phyloP scores from a whole-genome alignment of 2,797 vertebrate species.

The Sebastes cheni region DNA sequence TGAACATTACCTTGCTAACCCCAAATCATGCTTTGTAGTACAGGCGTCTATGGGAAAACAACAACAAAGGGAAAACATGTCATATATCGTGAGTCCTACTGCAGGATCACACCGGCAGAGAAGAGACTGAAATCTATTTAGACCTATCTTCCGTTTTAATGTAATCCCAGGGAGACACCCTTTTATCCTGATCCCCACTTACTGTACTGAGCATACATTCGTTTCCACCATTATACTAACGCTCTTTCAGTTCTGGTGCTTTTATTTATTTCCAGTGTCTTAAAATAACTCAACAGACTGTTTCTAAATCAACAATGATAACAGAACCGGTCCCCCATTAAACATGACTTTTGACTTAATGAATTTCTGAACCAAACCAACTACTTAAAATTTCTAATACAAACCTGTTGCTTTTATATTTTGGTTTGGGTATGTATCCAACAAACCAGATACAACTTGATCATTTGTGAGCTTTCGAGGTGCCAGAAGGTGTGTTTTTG shows the following conservation, averaged over 20 bases:
- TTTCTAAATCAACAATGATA: background rate
- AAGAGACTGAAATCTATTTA: background rate
- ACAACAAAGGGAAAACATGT: no score
- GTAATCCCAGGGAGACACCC: background rate
- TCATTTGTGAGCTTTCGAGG: background rate
- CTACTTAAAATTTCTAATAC: background rate
- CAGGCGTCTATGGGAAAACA: no score
- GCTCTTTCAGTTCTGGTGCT: background rate
- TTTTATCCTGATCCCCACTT: background rate
- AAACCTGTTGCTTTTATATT: background rate
- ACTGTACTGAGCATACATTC: background rate
- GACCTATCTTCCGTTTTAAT: background rate
- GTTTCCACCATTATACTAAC: no score
- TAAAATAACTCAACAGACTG: background rate
- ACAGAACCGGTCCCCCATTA: fast-evolving
- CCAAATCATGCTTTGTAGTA: background rate
- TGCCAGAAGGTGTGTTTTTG: background rate
- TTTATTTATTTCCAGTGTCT: fast-evolving
- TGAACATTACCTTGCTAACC: fast-evolving
- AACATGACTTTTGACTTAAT: background rate
- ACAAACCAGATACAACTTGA: background rate
- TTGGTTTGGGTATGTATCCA: background rate
- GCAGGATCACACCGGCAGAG: background rate
- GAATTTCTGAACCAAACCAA: background rate
- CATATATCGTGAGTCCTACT: background rate